A percentile compares a stretch with the other conserved stretches of the same genome.
phyloP scores from a whole-genome alignment of 2,888 invertebrate genomes.

The Scelioninae gen. 2 region DNA sequence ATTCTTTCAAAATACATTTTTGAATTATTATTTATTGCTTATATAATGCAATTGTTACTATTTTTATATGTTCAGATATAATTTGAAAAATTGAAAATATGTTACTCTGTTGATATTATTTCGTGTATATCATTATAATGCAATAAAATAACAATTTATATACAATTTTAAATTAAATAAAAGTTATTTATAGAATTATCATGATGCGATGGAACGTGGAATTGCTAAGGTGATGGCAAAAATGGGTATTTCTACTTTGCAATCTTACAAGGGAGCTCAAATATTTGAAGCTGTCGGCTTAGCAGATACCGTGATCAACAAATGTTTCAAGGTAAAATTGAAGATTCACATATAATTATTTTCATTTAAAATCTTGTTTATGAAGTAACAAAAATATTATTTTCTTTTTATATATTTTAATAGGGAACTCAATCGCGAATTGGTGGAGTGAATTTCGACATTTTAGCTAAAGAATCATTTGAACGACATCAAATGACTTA shows the following conservation, averaged over 20 bases:
- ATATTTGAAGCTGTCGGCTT: constrained; percentile 99
- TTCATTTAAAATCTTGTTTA: too few species aligned
- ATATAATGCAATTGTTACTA: too few species aligned
- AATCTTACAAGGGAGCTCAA: constrained; percentile 99
- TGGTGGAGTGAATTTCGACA: constrained; percentile 94
- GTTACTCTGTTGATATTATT: too few species aligned
- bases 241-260: constrained; percentile 99
- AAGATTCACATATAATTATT: too few species aligned
- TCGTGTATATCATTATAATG: too few species aligned
- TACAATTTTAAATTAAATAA: too few species aligned
- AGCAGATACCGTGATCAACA: constrained; percentile 92
- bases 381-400: neutral
- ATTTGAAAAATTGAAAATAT: too few species aligned
- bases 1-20: constrained; percentile 1
- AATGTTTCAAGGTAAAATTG: constrained; percentile 92
- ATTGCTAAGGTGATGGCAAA: constrained; percentile 98
- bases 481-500: constrained; percentile 89
- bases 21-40: too few species aligned
- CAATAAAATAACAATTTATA: too few species aligned
- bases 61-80: too few species aligned
- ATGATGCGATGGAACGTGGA: constrained; percentile 93
- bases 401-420: constrained; percentile 12
- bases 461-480: constrained; percentile 89
- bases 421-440: constrained; percentile 82
- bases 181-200: too few species aligned